phyloP scores from a whole-genome alignment of 2,113 vertebrate species.

The Apodemus speciosus region DNA sequence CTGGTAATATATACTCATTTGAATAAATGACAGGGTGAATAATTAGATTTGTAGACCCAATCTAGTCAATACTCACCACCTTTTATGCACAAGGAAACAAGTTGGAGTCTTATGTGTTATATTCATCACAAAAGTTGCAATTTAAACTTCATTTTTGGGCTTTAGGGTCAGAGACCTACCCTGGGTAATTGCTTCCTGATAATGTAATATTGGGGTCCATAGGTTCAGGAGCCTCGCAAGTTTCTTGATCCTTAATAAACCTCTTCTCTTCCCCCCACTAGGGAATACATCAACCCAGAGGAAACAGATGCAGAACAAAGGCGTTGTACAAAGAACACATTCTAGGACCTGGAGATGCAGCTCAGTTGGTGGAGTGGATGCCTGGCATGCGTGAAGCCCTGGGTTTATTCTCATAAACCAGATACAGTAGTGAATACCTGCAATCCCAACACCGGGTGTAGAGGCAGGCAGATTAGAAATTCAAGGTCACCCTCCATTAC shows the following conservation, averaged over 20 bases:
- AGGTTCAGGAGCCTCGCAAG: background rate
- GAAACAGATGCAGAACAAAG: background rate
- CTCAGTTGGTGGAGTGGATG: background rate
- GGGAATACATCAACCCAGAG: background rate
- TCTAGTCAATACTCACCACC: background rate
- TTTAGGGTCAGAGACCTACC: background rate
- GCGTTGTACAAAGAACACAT: background rate
- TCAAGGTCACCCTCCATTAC: background rate
- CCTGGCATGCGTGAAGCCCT: no score
- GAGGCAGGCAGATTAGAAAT: background rate
- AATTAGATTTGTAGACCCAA: background rate
- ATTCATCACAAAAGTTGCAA: background rate
- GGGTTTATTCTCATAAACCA: background rate
- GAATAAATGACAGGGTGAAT: background rate
- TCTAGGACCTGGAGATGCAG: background rate
- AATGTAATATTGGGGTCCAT: background rate
- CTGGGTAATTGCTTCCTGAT: background rate
- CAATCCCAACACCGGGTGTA: background rate
- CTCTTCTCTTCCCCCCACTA: background rate
- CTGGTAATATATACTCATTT: background rate
- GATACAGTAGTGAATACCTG: background rate
- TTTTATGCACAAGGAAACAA: background rate
- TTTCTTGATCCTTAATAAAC: background rate
- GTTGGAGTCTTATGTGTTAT: background rate
- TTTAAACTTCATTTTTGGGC: slow-evolving; percentile 19